A percentile compares a stretch with the other conserved stretches of the same genome.
Conservation (phyloP, 37 sponge, comb jelly and placozoan genomes). For the Oopsacas minuta region DNA sequence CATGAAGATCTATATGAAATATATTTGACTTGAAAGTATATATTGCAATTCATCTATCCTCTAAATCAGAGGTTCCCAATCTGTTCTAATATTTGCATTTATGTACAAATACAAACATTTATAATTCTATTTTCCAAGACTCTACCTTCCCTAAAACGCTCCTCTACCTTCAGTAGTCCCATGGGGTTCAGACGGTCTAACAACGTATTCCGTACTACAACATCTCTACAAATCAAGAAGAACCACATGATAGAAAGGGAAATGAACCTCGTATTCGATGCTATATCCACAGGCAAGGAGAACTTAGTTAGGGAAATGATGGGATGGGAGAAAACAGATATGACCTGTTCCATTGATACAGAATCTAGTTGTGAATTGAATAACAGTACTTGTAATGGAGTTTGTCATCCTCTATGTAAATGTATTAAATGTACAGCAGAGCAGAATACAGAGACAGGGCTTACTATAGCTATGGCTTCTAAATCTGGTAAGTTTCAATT, state of each 20-base stretch:
- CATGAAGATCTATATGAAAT: no score
- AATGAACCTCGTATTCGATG: neutral
- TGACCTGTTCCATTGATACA: neutral
- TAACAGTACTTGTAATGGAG: neutral
- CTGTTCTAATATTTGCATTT: no score
- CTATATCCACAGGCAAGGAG: neutral
- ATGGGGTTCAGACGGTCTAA: neutral
- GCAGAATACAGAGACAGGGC: neutral
- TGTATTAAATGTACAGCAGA: constrained; percentile 31
- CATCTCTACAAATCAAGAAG: neutral
- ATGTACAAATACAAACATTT: no score
- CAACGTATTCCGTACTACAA: neutral
- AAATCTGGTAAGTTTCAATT: neutral
- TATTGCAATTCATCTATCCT: no score
- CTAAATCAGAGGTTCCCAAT: no score
- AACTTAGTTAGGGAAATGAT: neutral
- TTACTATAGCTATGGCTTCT: neutral
- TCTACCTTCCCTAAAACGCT: neutral
- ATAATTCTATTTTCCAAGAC: no score
- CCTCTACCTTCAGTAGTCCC: neutral
- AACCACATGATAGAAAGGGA: neutral
- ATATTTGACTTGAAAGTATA: no score
- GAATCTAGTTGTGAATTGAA: neutral
- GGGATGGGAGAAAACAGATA: neutral
- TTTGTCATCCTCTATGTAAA: constrained; percentile 73